Base-by-base conservation (phyloP, 2,797 vertebrate species). In the Xerus rutilus region DNA sequence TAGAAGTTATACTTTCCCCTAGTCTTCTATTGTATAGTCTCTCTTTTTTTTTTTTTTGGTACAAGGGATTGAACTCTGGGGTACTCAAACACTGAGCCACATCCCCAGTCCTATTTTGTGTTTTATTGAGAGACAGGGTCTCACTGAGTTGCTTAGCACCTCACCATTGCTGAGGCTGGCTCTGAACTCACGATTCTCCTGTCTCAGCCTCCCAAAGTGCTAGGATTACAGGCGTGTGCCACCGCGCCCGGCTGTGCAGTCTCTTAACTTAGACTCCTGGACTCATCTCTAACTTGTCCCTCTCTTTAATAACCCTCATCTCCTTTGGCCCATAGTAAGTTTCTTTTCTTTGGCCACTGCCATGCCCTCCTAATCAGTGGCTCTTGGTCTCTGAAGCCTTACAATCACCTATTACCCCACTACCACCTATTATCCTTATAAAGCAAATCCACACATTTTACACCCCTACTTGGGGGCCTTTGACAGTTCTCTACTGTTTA, bases 361-460 rank as follows among this genome's bases (percentile, higher is more conserved):
- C 65, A 91, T 49, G n/a, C 2, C 30, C 67, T 86, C 72, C 62
- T 91, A 81, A 47, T 94, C 32, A 88, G 49, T 15, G 69, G 45
- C 72, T 91, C 72, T 54, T 64, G 21, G 54, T 82, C 73, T 90
- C 93, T 67, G 32, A 64, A 67, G 70, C 89, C 72, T 76, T 84
- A 35, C 30, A 96, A 94, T 74, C 85, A 91, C 23, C 83, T n/a
- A 77, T 87, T 85, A 94, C 57, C 88, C 39, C 85, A 90, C 15
- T 32, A 57, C 47, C 93, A 91, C 57, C 59, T 93, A 59, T 91
- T 72, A 93, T 1, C 74, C 78, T 96, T 91, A 65, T 73, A 94
- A 92, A 96, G 94, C 77, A 86, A 25, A 82, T 47, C 91, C 89
- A 45, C 70, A 97, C 94, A 32, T 7, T 45, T 82, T 90, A 89